Base-by-base conservation (phyloP, 2,797 vertebrate species). In the Apodemus agrarius region DNA sequence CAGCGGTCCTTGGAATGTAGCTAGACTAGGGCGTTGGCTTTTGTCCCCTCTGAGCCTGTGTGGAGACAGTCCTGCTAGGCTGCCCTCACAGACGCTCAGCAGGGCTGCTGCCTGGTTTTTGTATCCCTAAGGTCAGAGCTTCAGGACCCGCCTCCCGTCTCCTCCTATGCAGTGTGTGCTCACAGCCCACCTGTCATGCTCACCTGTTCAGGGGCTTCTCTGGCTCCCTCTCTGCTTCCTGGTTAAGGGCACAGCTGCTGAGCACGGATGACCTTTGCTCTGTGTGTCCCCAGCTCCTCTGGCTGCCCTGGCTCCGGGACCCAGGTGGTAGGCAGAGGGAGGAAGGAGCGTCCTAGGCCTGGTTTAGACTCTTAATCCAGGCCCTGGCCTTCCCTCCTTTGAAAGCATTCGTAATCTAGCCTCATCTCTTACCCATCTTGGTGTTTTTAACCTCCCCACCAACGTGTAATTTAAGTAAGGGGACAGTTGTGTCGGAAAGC, bases 1-100 rank as follows among this genome's bases (percentile, higher is more conserved):
- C 0, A 31, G 0, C 1, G 37, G n/a, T 49, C 11, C 40, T 54
- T 59, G 22, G 54, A 7, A 0, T 59, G 75, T 10, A 3, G 8
- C 4, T 17, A 29, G 74, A 46, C 1, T 10, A 46, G 81, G 65
- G 29, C 4, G 0, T n/a, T 72, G 76, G n/a, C 46, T 22, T 46
- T 59, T 14, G 76, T 78, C 10, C 26, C 24, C 0, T 40, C 22
- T 6, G 74, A 13, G 16, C 40, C 52, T 40, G 5, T 31, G 21
- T 43, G 31, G 59, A 17, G 37, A 24, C n/a, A n/a, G 61, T 63
- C 52, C n/a, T 3, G 4, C 34, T 3, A 7, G 37, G 37, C 57
- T 3, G 14, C 17, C 43, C 57, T 21, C 29, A 13, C 14, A 4
- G 37, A 10, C 9, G 16, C 79, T 16, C 5, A 57, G 1, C 3